Percentiles rank a stretch among this genome's conserved stretches.
Conservation (phyloP, 1,140 invertebrate species). For the Alviniconcha marisindica region DNA sequence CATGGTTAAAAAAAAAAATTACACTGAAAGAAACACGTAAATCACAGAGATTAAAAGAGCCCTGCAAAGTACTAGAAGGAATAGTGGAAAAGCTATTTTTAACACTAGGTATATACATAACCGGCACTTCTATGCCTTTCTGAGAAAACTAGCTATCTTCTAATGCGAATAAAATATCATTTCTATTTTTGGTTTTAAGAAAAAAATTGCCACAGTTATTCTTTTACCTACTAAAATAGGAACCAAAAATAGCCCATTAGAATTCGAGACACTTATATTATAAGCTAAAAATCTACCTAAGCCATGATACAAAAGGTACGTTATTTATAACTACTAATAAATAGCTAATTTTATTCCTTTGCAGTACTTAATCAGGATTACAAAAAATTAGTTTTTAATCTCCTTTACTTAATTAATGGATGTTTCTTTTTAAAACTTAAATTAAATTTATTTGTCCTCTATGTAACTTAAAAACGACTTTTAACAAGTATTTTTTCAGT, state of each 20-base stretch:
- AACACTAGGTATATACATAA: too few relatives aligned
- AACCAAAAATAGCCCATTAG: background rate
- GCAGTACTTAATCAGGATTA: background rate
- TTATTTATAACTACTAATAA: background rate
- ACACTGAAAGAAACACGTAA: too few relatives aligned
- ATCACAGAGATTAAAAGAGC: too few relatives aligned
- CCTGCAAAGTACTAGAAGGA: too few relatives aligned
- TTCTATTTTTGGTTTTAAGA: slow-evolving; percentile 78
- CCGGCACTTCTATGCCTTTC: slow-evolving; percentile 69
- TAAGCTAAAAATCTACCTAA: slow-evolving; percentile 76
- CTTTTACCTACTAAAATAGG: background rate
- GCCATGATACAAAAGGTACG: slow-evolving; percentile 75
- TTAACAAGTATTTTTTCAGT: background rate
- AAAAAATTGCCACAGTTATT: slow-evolving; percentile 76
- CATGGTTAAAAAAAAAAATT: too few relatives aligned
- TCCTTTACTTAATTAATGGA: background rate
- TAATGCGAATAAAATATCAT: slow-evolving; percentile 79
- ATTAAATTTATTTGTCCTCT: background rate
- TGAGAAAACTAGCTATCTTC: slow-evolving; percentile 80
- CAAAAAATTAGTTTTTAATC: slow-evolving; percentile 8
- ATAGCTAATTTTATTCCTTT: background rate
- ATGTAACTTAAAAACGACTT: background rate
- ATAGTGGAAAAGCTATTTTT: too few relatives aligned
- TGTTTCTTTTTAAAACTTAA: background rate
- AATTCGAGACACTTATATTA: background rate